phyloP scores from a whole-genome alignment of 2,797 vertebrate species.

The Lophotriccus pileatus region DNA sequence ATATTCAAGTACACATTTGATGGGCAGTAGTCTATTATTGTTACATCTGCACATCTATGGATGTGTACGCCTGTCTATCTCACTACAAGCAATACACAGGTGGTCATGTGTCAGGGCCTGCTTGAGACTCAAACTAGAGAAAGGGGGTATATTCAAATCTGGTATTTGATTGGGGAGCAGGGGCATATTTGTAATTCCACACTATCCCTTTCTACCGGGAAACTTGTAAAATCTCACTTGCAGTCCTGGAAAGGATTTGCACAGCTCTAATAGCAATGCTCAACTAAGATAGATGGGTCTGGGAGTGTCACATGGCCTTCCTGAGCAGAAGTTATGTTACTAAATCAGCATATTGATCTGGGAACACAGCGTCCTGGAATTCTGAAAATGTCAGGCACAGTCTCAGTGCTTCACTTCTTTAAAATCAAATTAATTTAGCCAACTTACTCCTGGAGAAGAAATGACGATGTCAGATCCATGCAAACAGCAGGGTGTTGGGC shows the following conservation, averaged over 20 bases:
- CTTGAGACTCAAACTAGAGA: neutral
- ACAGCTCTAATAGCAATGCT: slow-evolving; percentile 38
- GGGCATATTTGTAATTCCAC: neutral
- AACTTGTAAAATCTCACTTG: slow-evolving; percentile 4
- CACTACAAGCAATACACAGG: neutral
- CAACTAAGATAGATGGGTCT: slow-evolving; percentile 51
- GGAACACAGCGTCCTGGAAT: slow-evolving; percentile 71
- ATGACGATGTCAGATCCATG: slow-evolving; percentile 34
- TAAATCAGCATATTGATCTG: slow-evolving; percentile 74
- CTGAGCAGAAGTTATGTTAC: slow-evolving; percentile 56
- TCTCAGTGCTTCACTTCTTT: slow-evolving; percentile 68
- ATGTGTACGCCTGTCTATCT: neutral
- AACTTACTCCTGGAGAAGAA: slow-evolving; percentile 57
- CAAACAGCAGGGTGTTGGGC: neutral
- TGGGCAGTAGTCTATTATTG: neutral
- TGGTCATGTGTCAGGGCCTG: neutral
- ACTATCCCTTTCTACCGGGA: neutral
- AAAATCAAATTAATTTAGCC: slow-evolving; percentile 71
- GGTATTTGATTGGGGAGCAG: fast-evolving
- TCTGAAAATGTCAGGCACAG: slow-evolving; percentile 75
- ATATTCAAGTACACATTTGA: neutral
- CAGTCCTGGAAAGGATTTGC: slow-evolving; percentile 15
- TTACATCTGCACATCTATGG: neutral
- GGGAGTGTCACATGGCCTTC: slow-evolving; percentile 55
- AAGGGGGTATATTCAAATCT: neutral